These are phyloP conservation scores for Percopsis omiscomaycus DNA, from an alignment of 2,797 vertebrate species.

Conservation along the genomic window DNA sequence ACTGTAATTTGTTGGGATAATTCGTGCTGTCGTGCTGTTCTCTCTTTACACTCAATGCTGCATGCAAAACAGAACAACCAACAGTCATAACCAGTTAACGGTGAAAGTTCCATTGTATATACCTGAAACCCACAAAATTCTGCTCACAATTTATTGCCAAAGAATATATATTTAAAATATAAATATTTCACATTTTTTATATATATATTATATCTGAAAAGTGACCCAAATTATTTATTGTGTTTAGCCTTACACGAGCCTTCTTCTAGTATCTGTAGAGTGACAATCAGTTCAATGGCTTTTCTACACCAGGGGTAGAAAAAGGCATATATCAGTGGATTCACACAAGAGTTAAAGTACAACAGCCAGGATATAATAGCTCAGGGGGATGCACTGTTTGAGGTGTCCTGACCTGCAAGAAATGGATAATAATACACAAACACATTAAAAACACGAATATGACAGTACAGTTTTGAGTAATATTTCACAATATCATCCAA, in stretches of 20 bases:
- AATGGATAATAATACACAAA: constrained; percentile 60
- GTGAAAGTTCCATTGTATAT: too few species aligned
- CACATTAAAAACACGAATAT: constrained; percentile 58
- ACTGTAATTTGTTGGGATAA: too few species aligned
- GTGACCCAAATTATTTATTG: neutral
- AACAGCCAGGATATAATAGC: constrained; percentile 54
- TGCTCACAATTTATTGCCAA: too few species aligned
- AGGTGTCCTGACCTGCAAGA: constrained; percentile 37
- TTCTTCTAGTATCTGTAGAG: constrained; percentile 52
- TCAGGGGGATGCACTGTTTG: constrained; percentile 31
- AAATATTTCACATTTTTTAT: too few species aligned
- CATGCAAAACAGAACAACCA: too few species aligned
- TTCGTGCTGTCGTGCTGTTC: too few species aligned
- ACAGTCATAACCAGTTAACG: too few species aligned
- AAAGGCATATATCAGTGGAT: constrained; percentile 66
- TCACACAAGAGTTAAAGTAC: constrained; percentile 64
- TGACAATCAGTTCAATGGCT: constrained; percentile 53
- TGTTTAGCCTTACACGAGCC: constrained; percentile 31
- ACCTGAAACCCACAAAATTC: too few species aligned
- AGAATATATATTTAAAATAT: too few species aligned
- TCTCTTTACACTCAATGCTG: too few species aligned
- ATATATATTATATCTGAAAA: neutral
- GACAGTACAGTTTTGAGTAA: constrained; percentile 10
- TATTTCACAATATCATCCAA: too few species aligned
- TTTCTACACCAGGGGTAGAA: constrained; percentile 70